phyloP scores from a whole-genome alignment of 2,797 vertebrate genomes.

The Neomorphus geoffroyi region DNA sequence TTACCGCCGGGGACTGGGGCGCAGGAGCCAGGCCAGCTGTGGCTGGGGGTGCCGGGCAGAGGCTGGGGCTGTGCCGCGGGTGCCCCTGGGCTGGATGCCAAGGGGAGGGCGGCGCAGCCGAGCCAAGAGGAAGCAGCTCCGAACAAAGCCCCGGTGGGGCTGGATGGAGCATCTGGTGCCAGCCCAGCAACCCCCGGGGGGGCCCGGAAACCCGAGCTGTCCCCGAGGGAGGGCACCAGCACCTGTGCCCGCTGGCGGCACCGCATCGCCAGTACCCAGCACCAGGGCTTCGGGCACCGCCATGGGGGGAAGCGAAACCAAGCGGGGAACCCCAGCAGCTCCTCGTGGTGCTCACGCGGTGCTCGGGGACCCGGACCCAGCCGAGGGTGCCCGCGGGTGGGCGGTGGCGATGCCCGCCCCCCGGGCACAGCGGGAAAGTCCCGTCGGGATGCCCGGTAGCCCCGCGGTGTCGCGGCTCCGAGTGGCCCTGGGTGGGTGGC shows the following conservation, averaged over 20 bases:
- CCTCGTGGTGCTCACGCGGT: background rate
- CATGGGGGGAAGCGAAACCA: background rate
- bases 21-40: background rate
- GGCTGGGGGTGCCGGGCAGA: background rate
- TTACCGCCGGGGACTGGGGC: background rate
- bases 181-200: background rate
- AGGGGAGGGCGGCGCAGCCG: background rate
- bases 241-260: background rate
- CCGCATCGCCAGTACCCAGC: background rate
- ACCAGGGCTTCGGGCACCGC: background rate
- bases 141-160: slow-evolving; percentile 41
- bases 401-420: background rate
- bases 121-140: slow-evolving; percentile 33
- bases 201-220: background rate
- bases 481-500: background rate
- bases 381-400: background rate
- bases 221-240: slow-evolving; percentile 12
- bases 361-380: background rate
- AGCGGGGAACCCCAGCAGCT: background rate
- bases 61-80: background rate
- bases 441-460: background rate
- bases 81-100: background rate
- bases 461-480: background rate
- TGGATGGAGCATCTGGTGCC: slow-evolving; percentile 28
- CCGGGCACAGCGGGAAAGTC: background rate